Base-by-base conservation (phyloP, 2,113 vertebrate genomes). In the Petaurus breviceps region DNA sequence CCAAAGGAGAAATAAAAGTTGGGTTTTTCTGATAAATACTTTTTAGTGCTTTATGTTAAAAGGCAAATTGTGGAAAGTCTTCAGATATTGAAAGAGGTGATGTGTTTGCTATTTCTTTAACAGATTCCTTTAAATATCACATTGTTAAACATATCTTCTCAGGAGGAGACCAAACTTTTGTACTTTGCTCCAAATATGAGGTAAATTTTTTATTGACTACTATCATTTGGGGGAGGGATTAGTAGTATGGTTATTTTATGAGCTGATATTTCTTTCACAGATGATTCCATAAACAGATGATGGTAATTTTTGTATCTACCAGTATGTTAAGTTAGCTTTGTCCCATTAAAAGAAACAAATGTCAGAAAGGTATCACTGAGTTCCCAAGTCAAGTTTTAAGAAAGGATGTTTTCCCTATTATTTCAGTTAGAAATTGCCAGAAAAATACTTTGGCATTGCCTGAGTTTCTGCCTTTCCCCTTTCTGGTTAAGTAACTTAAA, bases 91-190 rank as follows among this genome's bases (percentile, higher is more conserved):
- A 97, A 97, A 96, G 94, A 91, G 51, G 43, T 53, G 46, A 57
- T 97, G 31, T 95, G 46, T 95, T 95, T 95, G 92, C 95, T 55
- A 54, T 97, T 96, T 98, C 96, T 98, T 97, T 91, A 97, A 96
- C 98, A 99, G 99, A 98, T 98, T 98, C 98, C 51, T 99, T 98
- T 97, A 99, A 99, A 97, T 99, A 98, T 46, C 99, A 98, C 95
- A 98, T 99, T 94, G 99, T 99, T 98, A 99, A 99, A 97, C 99
- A 99, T 98, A 99, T 99, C 97, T 99, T 99, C 98, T 99, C 99
- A 98, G 99, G 99, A 98, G 99, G 99, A 97, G 99, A 99, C 98
- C 99, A 99, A 95, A 99, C 99, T 84, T 99, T 99, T 98, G 98
- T 99, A 92, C 98, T 99, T 98, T 99, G 99, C 96, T 99, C 99